Evolutionary conservation across 2,113 vertebrate species (phyloP).

Genomic region (Odontesthes bonariensis): DNA sequence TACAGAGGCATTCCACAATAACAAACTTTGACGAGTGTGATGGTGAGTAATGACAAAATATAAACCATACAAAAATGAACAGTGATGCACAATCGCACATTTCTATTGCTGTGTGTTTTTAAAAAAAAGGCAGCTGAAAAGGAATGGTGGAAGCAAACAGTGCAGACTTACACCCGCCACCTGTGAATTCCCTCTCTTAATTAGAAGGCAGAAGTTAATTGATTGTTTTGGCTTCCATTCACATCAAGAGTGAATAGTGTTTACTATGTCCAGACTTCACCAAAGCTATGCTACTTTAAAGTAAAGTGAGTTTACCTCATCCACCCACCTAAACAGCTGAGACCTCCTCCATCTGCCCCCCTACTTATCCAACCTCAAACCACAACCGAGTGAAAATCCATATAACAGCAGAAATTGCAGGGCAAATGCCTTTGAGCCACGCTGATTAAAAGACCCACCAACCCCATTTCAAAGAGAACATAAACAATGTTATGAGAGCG

Average conservation of each 20-base stretch:
- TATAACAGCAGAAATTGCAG: constrained; percentile 78
- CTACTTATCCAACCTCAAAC: constrained; percentile 58
- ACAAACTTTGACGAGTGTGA: no score
- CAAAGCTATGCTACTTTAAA: constrained; percentile 48
- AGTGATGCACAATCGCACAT: no score
- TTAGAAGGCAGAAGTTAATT: constrained; percentile 63
- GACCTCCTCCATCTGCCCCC: constrained; percentile 17
- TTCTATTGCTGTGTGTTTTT: constrained; percentile 38
- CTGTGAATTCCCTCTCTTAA: constrained; percentile 56
- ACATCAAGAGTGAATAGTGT: constrained; percentile 55
- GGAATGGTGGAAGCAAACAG: constrained; percentile 22
- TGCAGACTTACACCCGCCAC: constrained; percentile 2
- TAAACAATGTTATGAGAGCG: constrained; percentile 72
- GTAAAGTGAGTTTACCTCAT: constrained; percentile 47
- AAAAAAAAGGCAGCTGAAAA: constrained; percentile 58
- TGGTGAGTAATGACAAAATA: no score
- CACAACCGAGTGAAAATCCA: constrained; percentile 72
- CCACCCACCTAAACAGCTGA: constrained; percentile 48
- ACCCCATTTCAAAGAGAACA: constrained; percentile 70
- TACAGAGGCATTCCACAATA: no score
- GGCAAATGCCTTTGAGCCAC: constrained; percentile 67
- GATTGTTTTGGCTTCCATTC: constrained; percentile 69
- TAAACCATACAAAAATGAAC: no score
- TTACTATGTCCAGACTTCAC: constrained; percentile 52
- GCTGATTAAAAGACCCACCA: constrained; percentile 79